These are phyloP conservation scores for Pandemis heparana DNA, from an alignment of 2,888 invertebrate species.

Conservation along the genomic window DNA sequence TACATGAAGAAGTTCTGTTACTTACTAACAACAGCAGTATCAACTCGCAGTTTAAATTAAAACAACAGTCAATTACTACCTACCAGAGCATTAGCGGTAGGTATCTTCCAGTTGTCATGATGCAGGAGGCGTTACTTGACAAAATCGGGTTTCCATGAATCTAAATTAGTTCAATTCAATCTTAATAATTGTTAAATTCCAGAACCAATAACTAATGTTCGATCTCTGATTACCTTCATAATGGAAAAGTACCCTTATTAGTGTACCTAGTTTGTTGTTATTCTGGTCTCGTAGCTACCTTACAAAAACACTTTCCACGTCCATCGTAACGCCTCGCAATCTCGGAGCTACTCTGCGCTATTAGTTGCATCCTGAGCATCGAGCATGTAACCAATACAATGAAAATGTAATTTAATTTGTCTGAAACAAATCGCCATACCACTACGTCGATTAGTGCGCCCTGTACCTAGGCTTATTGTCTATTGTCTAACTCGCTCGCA, in stretches of 20 bases:
- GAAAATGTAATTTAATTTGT: no score
- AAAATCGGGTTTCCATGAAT: neutral
- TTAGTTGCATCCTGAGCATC: constrained; percentile 63
- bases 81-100: neutral
- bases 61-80: no score
- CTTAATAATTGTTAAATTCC: neutral
- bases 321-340: constrained; percentile 36
- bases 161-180: no score
- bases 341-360: constrained; percentile 47
- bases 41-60: neutral
- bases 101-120: neutral
- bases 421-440: no score
- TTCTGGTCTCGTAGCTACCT: constrained; percentile 8
- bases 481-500: no score
- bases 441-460: no score
- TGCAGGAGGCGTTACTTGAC: neutral
- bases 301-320: constrained; percentile 33
- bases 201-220: neutral
- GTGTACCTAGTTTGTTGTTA: neutral
- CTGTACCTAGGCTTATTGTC: no score
- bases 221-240: neutral
- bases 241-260: neutral
- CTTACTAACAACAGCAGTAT: neutral
- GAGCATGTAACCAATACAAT: no score
- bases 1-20: neutral